Conservation (phyloP, 2,888 invertebrate genomes). For the Sphinx pinastri region DNA sequence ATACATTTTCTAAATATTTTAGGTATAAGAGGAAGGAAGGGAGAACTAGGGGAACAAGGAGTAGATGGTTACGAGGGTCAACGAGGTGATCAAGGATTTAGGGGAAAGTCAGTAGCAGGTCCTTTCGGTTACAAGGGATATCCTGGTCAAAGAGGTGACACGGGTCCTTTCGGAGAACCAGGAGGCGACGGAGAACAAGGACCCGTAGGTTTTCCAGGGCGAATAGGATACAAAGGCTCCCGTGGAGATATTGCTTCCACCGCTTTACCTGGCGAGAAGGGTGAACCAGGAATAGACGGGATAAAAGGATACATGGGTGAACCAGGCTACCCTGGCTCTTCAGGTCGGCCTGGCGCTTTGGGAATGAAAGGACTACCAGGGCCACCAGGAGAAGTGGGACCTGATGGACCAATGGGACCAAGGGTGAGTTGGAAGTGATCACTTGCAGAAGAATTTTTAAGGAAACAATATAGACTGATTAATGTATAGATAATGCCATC, state of each 20-base stretch:
- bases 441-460: no score
- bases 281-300: conserved; percentile 65
- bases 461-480: no score
- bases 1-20: conserved; percentile 17
- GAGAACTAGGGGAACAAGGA: conserved; percentile 64
- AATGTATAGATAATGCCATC: no score
- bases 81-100: conserved; percentile 64
- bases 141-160: conserved; percentile 86
- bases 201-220: conserved; percentile 86
- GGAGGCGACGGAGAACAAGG: conserved; percentile 82
- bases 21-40: conserved; percentile 58
- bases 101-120: conserved; percentile 67
- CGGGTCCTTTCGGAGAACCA: conserved; percentile 85
- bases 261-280: conserved; percentile 69
- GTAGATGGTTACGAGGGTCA: conserved; percentile 63
- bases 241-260: conserved; percentile 79
- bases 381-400: conserved; percentile 83
- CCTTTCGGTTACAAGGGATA: conserved; percentile 86
- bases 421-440: conserved; percentile 64
- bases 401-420: conserved; percentile 82
- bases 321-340: conserved; percentile 83
- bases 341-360: conserved; percentile 76
- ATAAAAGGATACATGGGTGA: conserved; percentile 83
- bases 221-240: conserved; percentile 79
- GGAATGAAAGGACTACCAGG: conserved; percentile 76